Percentiles rank a stretch among this genome's conserved stretches.
These are phyloP conservation scores for Paramormyrops kingsleyae DNA, from an alignment of 2,113 vertebrate species.

Conservation along the genomic window DNA sequence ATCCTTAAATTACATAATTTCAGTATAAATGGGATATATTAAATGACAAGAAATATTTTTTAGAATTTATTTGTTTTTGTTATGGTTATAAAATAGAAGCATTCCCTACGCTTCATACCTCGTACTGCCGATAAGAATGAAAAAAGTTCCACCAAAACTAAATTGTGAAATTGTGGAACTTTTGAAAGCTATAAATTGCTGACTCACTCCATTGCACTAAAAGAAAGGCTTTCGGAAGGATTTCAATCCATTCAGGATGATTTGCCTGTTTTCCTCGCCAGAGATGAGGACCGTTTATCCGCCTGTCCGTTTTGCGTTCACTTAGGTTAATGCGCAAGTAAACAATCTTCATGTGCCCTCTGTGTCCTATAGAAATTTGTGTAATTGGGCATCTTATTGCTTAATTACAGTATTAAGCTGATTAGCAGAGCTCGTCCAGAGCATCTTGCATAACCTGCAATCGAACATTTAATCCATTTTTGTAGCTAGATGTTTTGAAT, in stretches of 20 bases:
- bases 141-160: background rate
- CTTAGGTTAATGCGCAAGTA: background rate
- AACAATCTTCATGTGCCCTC: background rate
- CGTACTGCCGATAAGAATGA: background rate
- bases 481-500: background rate
- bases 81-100: background rate
- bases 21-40: background rate
- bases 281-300: background rate
- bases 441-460: background rate
- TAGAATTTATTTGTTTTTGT: background rate
- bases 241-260: background rate
- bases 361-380: slow-evolving; percentile 5
- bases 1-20: background rate
- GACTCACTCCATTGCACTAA: background rate
- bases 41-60: background rate
- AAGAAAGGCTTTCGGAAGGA: background rate
- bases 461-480: background rate
- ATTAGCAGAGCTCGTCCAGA: background rate
- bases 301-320: background rate
- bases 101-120: background rate
- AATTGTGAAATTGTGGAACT: background rate
- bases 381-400: background rate
- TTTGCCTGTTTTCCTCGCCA: background rate
- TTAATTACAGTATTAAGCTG: slow-evolving; percentile 2
- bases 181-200: background rate